Base-by-base conservation (phyloP, 2,113 vertebrate species). In the Malurus cyaneus region DNA sequence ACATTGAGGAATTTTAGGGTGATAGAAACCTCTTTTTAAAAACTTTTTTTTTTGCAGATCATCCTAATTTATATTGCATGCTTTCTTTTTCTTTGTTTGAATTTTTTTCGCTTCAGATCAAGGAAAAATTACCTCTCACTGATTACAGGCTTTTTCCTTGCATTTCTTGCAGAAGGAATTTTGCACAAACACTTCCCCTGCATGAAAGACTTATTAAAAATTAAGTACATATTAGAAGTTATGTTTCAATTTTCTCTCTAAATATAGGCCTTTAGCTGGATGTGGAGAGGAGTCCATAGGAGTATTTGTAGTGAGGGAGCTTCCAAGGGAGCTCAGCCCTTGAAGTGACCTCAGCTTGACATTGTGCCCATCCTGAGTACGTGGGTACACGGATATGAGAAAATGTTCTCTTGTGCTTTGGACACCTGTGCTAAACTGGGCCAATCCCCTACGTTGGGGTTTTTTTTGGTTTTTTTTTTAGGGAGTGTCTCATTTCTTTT, bases 381-480 rank as follows among this genome's bases (percentile, higher is more conserved):
- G 0, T 29, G 53, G 65, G 64, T 64, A 32, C 3, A 0, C 26
- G 53, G 65, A 2, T 13, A 20, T 0, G 0, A 49, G 74, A 71
- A 86, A 53, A 72, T 29, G 46, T 74, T 47, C 88, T 76, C 36
- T n/a, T 92, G 60, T 41, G 56, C 44, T n/a, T 11, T 42, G 47
- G 39, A 39, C 39, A 32, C 67, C 56, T 87, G 17, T 87, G 85
- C 61, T 85, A 39, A 54, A 49, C 41, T 72, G 71, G 59, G 65
- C n/a, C 50, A 12, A 24, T 82, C 89, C 23, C 49, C 49, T n/a
- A 9, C 9, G 15, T 18, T 9, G 34, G 36, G 36, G 36, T 36
- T 31, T 31, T 3, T 19, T 21, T 39, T 31, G 15, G 42, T 15
- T 44, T 44, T 11, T 29, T 20, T 70, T 54, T 65, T 20, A 41